Evolutionary conservation across 2,113 vertebrate species (phyloP), one percentile per base, ranked within the genome.

Genomic region (Vidua chalybeata): DNA sequence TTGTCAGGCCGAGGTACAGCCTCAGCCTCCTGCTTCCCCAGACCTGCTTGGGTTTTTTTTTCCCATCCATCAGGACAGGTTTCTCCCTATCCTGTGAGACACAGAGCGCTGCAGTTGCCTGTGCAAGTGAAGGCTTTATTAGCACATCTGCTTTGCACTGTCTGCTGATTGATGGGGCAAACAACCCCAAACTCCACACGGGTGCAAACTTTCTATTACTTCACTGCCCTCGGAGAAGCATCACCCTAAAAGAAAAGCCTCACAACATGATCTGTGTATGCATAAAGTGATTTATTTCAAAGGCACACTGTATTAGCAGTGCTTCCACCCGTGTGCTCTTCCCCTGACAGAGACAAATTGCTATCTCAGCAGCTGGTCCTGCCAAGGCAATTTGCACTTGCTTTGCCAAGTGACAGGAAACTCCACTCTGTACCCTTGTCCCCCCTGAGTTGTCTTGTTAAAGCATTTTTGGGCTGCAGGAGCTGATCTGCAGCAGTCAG

Each of bases 401-500:
- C 74, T 83, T 89, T 90, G 71, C 87, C 91, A 66, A 89, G 72
- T 84, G 93, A 89, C 91, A 67, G 9, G 30, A 90, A 94, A 49
- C 63, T 87, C 51, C 54, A 13, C 69, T 84, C 74, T 26, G 31
- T 84, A 63, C 52, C 61, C 43, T 89, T n/a, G 46, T 76, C 54
- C 75, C 67, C 69, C 26, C 88, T 51, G 90, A 95, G 59, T 24
- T 83, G 81, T 80, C 95, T 95, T 84, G 74, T 95, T 95, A 76
- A 86, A 95, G 54, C 1, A 8, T 64, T 95, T 96, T 91, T 35
- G 85, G 94, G 92, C 95, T 94, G 90, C 72, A 68, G 84, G 73
- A 75, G 63, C 64, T 92, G 94, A 92, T 83, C 55, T 71, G 85
- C 67, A 74, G 73, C 74, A 89, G 84, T 92, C 95, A 98, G 94